phyloP scores from a whole-genome alignment of 2,113 vertebrate species.

The Ariopsis seemanni region DNA sequence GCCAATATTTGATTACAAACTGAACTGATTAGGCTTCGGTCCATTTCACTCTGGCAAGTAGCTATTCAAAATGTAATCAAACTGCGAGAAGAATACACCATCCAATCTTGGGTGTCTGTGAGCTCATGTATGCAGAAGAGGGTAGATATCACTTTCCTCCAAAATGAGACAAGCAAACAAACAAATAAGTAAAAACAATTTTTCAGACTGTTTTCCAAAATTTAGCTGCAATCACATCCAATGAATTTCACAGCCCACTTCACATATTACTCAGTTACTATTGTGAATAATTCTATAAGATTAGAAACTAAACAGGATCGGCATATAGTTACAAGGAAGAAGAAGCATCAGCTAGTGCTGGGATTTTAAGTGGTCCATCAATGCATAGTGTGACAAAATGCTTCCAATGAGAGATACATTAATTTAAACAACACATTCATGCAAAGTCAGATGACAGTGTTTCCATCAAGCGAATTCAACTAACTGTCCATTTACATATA shows the following conservation, averaged over 20 bases:
- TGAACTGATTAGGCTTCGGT: background rate
- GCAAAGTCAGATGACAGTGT: too few species aligned
- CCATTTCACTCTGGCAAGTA: background rate
- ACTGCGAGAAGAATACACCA: background rate
- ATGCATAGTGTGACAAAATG: background rate
- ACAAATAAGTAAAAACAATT: too few species aligned
- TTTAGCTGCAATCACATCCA: background rate
- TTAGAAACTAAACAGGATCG: background rate
- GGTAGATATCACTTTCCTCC: background rate
- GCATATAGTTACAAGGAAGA: background rate
- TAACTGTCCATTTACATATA: background rate
- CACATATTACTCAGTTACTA: background rate
- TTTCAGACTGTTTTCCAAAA: background rate
- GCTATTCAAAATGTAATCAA: background rate
- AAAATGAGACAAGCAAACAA: background rate
- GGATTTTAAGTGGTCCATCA: too few species aligned
- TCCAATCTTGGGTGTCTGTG: background rate
- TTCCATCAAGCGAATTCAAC: too few species aligned
- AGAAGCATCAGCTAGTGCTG: background rate
- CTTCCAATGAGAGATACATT: background rate
- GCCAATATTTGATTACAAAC: background rate
- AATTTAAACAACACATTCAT: background rate
- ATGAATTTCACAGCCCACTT: background rate
- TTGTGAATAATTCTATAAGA: background rate
- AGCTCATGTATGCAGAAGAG: background rate